Conservation (phyloP, 2,113 vertebrate genomes). For the Taurulus bubalis region DNA sequence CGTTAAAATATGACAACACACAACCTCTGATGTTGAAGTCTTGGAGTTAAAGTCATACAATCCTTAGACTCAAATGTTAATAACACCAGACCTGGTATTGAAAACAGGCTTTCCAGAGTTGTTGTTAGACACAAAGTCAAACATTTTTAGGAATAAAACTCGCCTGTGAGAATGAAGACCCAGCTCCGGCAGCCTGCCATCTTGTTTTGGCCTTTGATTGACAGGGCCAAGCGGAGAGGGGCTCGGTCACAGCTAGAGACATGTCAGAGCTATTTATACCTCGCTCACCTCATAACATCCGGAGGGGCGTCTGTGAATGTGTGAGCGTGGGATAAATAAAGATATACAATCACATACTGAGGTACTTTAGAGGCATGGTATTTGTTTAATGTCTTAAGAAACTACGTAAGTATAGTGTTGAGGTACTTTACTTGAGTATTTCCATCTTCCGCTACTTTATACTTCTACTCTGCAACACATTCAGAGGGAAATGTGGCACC, state of each 20-base stretch:
- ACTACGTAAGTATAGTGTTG: background rate
- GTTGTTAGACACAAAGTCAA: background rate
- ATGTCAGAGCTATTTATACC: conserved; percentile 77
- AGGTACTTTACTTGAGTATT: background rate
- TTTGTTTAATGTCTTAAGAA: background rate
- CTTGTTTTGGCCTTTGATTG: conserved; percentile 82
- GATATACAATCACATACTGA: background rate
- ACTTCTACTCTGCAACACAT: background rate
- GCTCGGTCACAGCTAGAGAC: conserved; percentile 47
- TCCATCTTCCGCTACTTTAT: background rate
- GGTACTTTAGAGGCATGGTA: background rate
- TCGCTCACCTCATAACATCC: conserved; percentile 66
- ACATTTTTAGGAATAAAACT: conserved; percentile 63
- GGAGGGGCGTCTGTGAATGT: conserved; percentile 21
- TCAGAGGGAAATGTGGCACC: background rate
- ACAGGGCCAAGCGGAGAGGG: conserved; percentile 80
- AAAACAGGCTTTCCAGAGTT: background rate
- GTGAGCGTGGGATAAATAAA: background rate
- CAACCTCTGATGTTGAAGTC: background rate
- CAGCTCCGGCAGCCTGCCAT: conserved; percentile 81
- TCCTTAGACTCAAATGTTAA: background rate
- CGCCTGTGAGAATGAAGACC: conserved; percentile 78
- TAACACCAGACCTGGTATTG: background rate
- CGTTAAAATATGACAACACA: conserved; percentile 12
- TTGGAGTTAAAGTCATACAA: background rate